Evolutionary conservation across 1,140 invertebrate species (phyloP), one percentile per base, ranked within the genome.

Genomic region (Ceratina japonica): DNA sequence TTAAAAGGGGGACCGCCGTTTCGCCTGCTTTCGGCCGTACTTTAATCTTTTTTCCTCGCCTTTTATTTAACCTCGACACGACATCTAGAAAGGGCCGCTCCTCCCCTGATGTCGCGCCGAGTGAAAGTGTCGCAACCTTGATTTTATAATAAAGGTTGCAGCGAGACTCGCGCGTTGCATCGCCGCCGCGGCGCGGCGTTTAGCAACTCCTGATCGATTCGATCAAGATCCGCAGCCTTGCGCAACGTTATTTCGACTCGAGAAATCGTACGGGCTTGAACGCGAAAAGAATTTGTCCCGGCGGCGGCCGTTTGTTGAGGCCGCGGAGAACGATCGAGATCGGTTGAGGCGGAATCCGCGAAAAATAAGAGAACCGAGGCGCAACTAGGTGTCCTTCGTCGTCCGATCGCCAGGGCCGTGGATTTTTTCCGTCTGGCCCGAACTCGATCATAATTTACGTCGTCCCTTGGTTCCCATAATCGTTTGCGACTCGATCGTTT

Each of bases 131-230:
- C 37, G 86, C 88, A 89, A 87, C 89, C 89, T 89, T 90, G 87
- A 90, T 89, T 90, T 87, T 87, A 89, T 88, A 89, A 89, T 88
- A 90, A 89, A 89, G 85, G 88, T 88, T 85, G 82, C 81, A 31
- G 69, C 58, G 68, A 58, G n/a, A n/a, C n/a, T n/a, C 58, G 12
- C 64, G 64, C 12, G 20, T 24, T 22, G 20, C 64, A 12, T 51
- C 51, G n/a, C 64, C 10, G 37, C 20, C 51, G 3, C 24, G n/a
- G n/a, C n/a, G n/a, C 27, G 4, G 69, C 58, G 18, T 58, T 44
- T 62, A 69, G 56, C 20, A 59, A 24, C 18, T 58, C 18, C 2
- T 58, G 20, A 58, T 58, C 56, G 20, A 18, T 59, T 22, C 58
- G 58, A 59, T 24, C 8, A 58, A n/a, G 18, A 59, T 22, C 0